phyloP scores from a whole-genome alignment of 1,140 invertebrate genomes.

The Drosophila arawakana region DNA sequence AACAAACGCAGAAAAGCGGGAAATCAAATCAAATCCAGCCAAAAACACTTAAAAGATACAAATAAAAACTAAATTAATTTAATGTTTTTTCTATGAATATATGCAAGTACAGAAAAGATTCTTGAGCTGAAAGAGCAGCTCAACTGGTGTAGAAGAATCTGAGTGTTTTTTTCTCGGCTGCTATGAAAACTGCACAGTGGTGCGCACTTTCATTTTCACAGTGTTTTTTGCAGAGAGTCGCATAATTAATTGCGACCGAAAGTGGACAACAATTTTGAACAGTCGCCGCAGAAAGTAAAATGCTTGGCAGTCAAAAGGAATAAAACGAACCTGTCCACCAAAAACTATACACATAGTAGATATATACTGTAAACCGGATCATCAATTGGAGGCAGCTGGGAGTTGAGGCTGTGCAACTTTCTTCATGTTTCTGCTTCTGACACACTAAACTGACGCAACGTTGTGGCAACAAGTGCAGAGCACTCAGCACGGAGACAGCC shows the following conservation, averaged over 20 bases:
- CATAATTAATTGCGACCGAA: slow-evolving; percentile 83
- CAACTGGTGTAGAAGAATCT: slow-evolving; percentile 17
- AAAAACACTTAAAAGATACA: no score
- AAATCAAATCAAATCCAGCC: no score
- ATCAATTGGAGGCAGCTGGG: slow-evolving; percentile 39
- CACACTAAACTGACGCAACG: slow-evolving; percentile 82
- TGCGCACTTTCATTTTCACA: slow-evolving; percentile 75
- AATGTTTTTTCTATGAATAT: no score
- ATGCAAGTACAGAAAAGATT: no score
- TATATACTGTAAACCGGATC: slow-evolving; percentile 64
- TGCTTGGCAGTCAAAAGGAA: slow-evolving; percentile 50
- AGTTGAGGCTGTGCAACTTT: slow-evolving; percentile 60
- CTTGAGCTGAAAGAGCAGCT: neutral
- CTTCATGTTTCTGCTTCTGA: slow-evolving; percentile 73
- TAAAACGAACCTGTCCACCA: slow-evolving; percentile 63
- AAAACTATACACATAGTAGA: neutral
- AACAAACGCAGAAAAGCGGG: no score
- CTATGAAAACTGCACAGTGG: slow-evolving; percentile 32
- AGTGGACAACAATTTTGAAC: slow-evolving; percentile 75
- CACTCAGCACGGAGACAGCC: slow-evolving; percentile 12
- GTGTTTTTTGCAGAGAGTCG: slow-evolving; percentile 44
- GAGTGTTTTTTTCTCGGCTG: neutral
- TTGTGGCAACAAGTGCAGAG: slow-evolving; percentile 67
- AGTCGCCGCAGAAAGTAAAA: slow-evolving; percentile 73
- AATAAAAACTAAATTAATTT: no score